These are phyloP conservation scores for Anguilla marmorata DNA, from an alignment of 2,797 vertebrate genomes.

Conservation along the genomic window DNA sequence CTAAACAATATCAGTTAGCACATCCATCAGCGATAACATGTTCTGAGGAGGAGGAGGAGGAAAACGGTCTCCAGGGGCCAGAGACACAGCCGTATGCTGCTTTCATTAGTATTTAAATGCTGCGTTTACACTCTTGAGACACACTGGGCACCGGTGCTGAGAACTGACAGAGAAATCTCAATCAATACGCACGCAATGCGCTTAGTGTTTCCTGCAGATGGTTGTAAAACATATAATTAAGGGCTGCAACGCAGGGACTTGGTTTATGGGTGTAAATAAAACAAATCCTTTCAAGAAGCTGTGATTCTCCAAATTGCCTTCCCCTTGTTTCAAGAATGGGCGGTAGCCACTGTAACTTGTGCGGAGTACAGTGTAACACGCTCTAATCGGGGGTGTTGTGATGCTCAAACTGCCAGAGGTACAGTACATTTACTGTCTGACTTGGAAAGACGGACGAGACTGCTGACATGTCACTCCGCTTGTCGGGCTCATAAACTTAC, in stretches of 20 bases:
- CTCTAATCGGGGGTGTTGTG: neutral
- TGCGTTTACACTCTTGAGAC: neutral
- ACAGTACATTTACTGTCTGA: neutral
- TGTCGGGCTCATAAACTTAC: neutral
- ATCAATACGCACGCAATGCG: neutral
- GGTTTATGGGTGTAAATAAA: neutral
- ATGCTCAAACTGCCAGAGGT: neutral
- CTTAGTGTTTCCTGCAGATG: neutral
- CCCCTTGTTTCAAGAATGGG: neutral
- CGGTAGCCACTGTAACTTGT: neutral
- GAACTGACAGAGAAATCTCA: neutral
- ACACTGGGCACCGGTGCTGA: neutral
- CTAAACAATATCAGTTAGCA: conserved; percentile 6
- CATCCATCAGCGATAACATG: neutral
- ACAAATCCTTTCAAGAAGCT: neutral
- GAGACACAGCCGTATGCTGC: neutral
- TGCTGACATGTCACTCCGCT: neutral
- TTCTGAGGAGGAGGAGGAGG: neutral
- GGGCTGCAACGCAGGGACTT: neutral
- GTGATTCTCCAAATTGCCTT: neutral
- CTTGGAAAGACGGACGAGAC: neutral
- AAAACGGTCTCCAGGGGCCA: neutral
- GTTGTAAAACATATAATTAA: neutral
- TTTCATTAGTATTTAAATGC: neutral
- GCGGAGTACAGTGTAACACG: neutral